These are phyloP conservation scores for Ataeniobius toweri DNA, from an alignment of 2,797 vertebrate species.

Conservation along the genomic window DNA sequence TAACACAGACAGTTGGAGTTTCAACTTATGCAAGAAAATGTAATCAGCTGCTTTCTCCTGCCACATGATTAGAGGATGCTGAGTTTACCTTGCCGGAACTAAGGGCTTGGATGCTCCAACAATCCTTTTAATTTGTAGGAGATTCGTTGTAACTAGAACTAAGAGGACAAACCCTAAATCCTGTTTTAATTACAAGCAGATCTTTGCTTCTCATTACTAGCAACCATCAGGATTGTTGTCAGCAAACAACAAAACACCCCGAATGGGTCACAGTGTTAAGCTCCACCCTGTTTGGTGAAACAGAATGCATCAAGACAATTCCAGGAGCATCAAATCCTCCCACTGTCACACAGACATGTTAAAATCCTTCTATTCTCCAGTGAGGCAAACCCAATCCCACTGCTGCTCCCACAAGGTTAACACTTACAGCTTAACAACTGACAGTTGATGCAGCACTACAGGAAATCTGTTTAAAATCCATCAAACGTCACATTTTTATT, in stretches of 20 bases:
- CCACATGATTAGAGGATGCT: conserved; percentile 37
- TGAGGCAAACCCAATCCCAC: conserved; percentile 20
- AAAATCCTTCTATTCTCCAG: conserved; percentile 9
- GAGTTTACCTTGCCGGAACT: conserved; percentile 35
- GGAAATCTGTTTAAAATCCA: conserved; percentile 13
- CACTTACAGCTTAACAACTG: conserved; percentile 11
- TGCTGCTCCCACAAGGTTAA: conserved; percentile 19
- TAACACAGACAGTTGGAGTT: conserved; percentile 32
- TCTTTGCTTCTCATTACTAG: conserved; percentile 37
- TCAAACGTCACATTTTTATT: not conserved
- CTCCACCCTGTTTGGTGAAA: conserved; percentile 1
- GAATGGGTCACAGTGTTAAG: conserved; percentile 20
- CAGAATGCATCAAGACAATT: conserved; percentile 8
- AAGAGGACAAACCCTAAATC: conserved; percentile 30
- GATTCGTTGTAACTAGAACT: conserved; percentile 29
- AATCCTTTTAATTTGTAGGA: conserved; percentile 32
- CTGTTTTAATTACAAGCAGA: conserved; percentile 42
- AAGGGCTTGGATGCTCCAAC: conserved; percentile 17
- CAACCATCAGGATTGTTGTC: conserved; percentile 17
- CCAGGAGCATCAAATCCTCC: conserved; percentile 5
- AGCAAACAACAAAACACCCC: conserved; percentile 26
- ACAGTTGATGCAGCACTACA: conserved; percentile 9
- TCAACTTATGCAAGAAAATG: conserved; percentile 51
- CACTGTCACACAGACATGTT: conserved; percentile 10
- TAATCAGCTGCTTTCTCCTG: conserved; percentile 52